A percentile compares a stretch with the other conserved stretches of the same genome.
Evolutionary conservation across 2,888 invertebrate species (phyloP).

Genomic region (Eledona agricola): DNA sequence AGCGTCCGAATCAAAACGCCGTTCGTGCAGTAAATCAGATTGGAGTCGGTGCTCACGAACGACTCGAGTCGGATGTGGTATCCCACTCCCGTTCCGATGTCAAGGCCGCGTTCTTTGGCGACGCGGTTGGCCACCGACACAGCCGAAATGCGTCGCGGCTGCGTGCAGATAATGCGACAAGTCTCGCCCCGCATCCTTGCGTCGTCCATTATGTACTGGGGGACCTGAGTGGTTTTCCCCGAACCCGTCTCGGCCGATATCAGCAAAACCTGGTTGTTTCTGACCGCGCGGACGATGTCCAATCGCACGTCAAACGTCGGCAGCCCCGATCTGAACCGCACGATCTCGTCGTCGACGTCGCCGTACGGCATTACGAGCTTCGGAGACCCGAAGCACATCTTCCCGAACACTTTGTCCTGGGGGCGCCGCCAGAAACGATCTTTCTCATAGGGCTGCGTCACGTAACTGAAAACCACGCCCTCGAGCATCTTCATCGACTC

Average conservation of each 20-base stretch:
- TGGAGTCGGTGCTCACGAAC: constrained; percentile 79
- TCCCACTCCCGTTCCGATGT: constrained; percentile 65
- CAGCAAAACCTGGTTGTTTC: constrained; percentile 75
- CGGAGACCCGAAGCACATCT: constrained; percentile 53
- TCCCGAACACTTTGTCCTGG: constrained; percentile 46
- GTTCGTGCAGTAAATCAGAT: constrained; percentile 91
- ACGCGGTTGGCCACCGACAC: constrained; percentile 90
- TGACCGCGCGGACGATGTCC: constrained; percentile 73
- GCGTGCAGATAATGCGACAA: constrained; percentile 90
- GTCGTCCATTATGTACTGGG: constrained; percentile 90
- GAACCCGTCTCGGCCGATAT: constrained; percentile 89
- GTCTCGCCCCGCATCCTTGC: constrained; percentile 68
- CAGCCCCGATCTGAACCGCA: constrained; percentile 71
- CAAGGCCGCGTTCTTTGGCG: constrained; percentile 69
- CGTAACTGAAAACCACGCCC: too few relatives aligned
- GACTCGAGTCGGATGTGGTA: constrained; percentile 92
- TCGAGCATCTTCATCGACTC: constrained; percentile 27
- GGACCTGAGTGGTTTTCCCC: constrained; percentile 96
- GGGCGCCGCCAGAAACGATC: too few relatives aligned
- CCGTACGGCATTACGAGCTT: constrained; percentile 13
- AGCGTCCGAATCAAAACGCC: constrained; percentile 88
- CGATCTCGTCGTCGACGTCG: constrained; percentile 27
- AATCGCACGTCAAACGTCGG: constrained; percentile 75
- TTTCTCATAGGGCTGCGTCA: too few relatives aligned
- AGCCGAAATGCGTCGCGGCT: constrained; percentile 91